phyloP scores from a whole-genome alignment of 1,140 invertebrate genomes.

The Pseudobourletiella spinata region DNA sequence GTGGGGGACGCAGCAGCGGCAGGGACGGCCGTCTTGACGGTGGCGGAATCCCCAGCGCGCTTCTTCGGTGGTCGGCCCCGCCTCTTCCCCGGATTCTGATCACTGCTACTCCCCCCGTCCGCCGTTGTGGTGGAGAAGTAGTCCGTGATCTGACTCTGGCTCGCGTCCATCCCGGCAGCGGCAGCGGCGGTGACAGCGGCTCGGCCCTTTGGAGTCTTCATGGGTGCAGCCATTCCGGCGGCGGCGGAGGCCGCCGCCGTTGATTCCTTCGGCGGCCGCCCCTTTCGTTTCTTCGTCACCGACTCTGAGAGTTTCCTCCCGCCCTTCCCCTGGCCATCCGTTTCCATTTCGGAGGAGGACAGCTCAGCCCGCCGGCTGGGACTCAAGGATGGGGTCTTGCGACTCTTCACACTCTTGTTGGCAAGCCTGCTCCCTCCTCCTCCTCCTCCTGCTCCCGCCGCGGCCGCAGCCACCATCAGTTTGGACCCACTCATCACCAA shows the following conservation, averaged over 20 bases:
- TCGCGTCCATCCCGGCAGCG: no score
- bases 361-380: background rate
- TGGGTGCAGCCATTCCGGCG: background rate
- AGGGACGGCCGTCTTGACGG: no score
- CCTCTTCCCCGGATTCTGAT: background rate
- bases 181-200: background rate
- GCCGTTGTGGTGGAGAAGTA: background rate
- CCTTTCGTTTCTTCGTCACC: background rate
- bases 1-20: no score
- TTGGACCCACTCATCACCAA: background rate
- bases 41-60: no score
- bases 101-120: background rate
- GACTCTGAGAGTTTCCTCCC: background rate
- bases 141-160: slow-evolving; percentile 3
- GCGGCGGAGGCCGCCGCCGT: background rate
- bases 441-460: no score
- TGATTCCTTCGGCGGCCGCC: background rate
- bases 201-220: background rate
- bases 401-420: no score
- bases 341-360: background rate
- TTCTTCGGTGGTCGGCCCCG: slow-evolving; percentile 1
- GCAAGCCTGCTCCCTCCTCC: no score
- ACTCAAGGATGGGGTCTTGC: background rate
- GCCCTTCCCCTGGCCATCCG: background rate
- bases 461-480: no score